Evolutionary conservation across 2,888 invertebrate species (phyloP), one percentile per base, ranked within the genome.

Genomic region (Heliconius cydno): DNA sequence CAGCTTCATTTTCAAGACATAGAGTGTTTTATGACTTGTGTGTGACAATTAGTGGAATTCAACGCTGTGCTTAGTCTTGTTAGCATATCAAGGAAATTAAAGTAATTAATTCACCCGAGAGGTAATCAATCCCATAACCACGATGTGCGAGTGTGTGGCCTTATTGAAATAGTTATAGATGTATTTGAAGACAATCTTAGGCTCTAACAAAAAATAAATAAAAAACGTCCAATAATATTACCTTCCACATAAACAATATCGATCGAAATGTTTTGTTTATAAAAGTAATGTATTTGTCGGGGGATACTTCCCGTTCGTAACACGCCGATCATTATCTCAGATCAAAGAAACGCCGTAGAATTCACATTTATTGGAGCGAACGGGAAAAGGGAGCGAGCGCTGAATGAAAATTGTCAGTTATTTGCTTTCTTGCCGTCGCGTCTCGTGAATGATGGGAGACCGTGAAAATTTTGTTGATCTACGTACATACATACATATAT

Each of bases 301-400:
- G 60, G 30, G 80, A 81, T 82, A 79, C 67, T 82, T 83, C 81
- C 84, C 78, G 80, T 81, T 83, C 73, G 82, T 82, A 84, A 81
- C 82, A 84, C 81, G 81, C 84, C 84, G 85, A 84, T 83, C 83
- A 84, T 85, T 84, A 83, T 86, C 86, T 85, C 82, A 90, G 88
- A 91, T 92, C 91, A 91, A 91, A 91, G 90, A 82, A 84, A 86
- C 81, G 78, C 82, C 78, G 78, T 76, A 74, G 78, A 80, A 80
- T 84, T 77, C 84, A 83, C 82, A 81, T 76, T 76, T 76, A 81
- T 78, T 79, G 76, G 76, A 79, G 82, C 77, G 82, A 46, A 75
- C 25, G 46, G 22, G 65, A 66, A 65, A 41, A 75, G 75, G 75
- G 46, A 75, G 38, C 60, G 77, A 79, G 72, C 74, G 81, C 81